Evolutionary conservation across 2,113 vertebrate species (phyloP), one percentile per base, ranked within the genome.

Genomic region (Callipepla californica): DNA sequence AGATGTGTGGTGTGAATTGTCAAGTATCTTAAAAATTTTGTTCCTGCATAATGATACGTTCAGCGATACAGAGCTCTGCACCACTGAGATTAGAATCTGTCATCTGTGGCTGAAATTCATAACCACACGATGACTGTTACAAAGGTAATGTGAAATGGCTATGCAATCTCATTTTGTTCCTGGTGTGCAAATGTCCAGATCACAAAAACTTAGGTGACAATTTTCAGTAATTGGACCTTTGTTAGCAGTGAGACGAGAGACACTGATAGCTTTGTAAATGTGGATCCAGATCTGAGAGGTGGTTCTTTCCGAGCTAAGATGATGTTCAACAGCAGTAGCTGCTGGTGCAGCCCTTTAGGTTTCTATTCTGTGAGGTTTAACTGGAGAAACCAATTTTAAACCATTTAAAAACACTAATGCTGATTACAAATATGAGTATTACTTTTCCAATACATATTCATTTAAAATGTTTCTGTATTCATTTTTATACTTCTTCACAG

Each of bases 41-140:
- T 79, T 75, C 38, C 80, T 92, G 81, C 69, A 93, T 93, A 94
- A 94, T 80, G 93, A 91, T 47, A 91, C 0, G 1, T 47, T 82
- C 50, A 55, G 62, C 80, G 84, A 61, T 80, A 84, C 8, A 81
- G 57, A 92, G 78, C 92, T 92, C 81, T 82, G 92, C 84, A 79
- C 82, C 76, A 23, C 1, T 50, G 93, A 92, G 88, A 93, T 92
- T 93, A 94, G 89, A 92, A 92, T 93, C 79, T 96, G 92, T 91
- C 94, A 82, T 78, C 87, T 73, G 92, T 95, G 85, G 87, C 93
- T 94, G 81, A 80, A 95, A 95, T 91, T 66, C 78, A 63, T 90
- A 76, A 67, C 57, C 22, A 19, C 16, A 5, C 17, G 21, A 63
- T 28, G 77, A 32, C 61, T 87, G 76, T 91, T 85, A 55, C 75